Conservation (phyloP, 2,113 vertebrate genomes). For the Theristicus caerulescens region DNA sequence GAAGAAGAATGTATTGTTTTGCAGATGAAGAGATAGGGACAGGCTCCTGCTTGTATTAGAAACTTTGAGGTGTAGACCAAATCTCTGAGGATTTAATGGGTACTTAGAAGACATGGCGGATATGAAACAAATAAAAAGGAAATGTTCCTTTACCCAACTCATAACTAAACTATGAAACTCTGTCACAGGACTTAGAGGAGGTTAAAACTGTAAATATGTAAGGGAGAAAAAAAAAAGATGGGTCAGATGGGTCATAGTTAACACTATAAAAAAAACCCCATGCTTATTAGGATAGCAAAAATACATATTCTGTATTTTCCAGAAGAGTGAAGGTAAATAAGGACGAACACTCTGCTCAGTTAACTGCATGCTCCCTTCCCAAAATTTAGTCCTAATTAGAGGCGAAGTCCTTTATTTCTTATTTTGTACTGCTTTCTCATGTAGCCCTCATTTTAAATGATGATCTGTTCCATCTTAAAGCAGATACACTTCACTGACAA, state of each 20-base stretch:
- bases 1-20: not conserved
- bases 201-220: conserved; percentile 20
- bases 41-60: not conserved
- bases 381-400: not conserved
- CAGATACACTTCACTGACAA: not conserved
- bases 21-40: not conserved
- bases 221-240: not conserved
- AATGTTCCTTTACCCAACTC: not conserved
- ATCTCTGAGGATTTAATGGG: not conserved
- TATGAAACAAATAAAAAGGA: not conserved
- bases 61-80: not conserved
- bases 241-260: not conserved
- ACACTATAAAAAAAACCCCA: not conserved
- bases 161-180: not conserved
- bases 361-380: not conserved
- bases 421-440: not conserved
- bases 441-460: not conserved
- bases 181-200: not conserved
- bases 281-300: not conserved
- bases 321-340: not conserved
- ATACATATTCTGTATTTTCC: not conserved
- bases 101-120: not conserved
- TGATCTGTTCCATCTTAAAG: not conserved
- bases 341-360: not conserved
- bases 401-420: not conserved